Evolutionary conservation across 2,888 invertebrate genomes (phyloP).

Genomic region (Schrankia costaestrigalis): DNA sequence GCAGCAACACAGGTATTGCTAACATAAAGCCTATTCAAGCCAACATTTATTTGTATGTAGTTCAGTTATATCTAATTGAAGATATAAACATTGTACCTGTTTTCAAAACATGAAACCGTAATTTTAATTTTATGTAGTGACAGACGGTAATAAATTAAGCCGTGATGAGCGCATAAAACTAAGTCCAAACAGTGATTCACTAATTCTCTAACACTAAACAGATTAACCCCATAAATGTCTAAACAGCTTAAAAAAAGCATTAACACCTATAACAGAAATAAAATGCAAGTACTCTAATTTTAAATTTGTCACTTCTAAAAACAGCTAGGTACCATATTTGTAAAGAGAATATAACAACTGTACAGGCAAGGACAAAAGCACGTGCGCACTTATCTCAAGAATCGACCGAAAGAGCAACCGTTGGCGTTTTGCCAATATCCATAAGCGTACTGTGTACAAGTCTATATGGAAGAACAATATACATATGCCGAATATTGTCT

Average conservation of each 20-base stretch:
- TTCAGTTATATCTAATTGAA: no score
- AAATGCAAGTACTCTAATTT: no score
- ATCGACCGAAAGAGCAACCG: constrained; percentile 36
- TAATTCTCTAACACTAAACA: constrained; percentile 25
- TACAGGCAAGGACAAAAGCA: constrained; percentile 14
- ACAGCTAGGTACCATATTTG: no score
- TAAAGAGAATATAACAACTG: constrained; percentile 14
- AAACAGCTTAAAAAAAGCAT: no score
- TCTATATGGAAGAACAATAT: constrained; percentile 37
- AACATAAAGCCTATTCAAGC: no score
- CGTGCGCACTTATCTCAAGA: constrained; percentile 16
- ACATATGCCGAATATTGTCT: constrained; percentile 39
- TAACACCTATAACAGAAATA: no score
- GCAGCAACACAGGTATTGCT: no score
- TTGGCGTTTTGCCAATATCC: constrained; percentile 60
- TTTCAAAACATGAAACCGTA: constrained; percentile 8
- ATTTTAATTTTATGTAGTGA: constrained; percentile 29
- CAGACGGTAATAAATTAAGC: constrained; percentile 26
- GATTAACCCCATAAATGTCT: no score
- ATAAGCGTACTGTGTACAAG: constrained; percentile 38
- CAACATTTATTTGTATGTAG: no score
- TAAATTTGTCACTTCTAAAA: no score
- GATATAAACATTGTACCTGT: no score
- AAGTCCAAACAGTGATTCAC: constrained; percentile 21
- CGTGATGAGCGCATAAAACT: constrained; percentile 26